phyloP scores from a whole-genome alignment of 2,113 vertebrate species.

The Dipodomys ordii region DNA sequence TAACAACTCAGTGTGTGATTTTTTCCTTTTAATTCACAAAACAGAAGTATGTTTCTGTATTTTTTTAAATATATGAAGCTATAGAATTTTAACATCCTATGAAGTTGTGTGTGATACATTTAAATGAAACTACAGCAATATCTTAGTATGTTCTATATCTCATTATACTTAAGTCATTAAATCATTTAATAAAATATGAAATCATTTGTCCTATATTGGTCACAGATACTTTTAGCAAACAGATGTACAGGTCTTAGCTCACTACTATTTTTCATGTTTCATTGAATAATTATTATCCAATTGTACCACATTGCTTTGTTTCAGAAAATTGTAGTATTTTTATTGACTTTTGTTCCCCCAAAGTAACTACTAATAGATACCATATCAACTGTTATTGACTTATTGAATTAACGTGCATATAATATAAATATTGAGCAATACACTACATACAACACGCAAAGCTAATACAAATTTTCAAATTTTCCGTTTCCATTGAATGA shows the following conservation, averaged over 20 bases:
- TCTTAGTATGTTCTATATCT: background rate
- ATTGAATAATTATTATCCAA: background rate
- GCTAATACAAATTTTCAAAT: background rate
- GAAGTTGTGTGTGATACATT: background rate
- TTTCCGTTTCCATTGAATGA: background rate
- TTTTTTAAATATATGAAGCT: background rate
- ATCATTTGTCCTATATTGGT: background rate
- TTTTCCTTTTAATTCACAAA: background rate
- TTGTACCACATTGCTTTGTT: background rate
- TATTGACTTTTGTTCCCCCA: background rate
- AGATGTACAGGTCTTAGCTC: background rate
- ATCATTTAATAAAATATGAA: background rate
- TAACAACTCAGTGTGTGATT: background rate
- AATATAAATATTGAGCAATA: background rate
- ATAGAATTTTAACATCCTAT: background rate
- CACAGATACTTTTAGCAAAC: background rate
- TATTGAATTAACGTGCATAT: background rate
- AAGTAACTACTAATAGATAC: background rate
- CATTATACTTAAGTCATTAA: too few species aligned
- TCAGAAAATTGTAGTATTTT: slow-evolving; percentile 3
- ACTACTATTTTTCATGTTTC: background rate
- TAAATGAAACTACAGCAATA: background rate
- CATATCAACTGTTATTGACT: background rate
- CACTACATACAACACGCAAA: background rate
- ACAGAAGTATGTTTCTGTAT: background rate